phyloP scores from a whole-genome alignment of 2,888 invertebrate genomes.

The Thelaira solivaga region DNA sequence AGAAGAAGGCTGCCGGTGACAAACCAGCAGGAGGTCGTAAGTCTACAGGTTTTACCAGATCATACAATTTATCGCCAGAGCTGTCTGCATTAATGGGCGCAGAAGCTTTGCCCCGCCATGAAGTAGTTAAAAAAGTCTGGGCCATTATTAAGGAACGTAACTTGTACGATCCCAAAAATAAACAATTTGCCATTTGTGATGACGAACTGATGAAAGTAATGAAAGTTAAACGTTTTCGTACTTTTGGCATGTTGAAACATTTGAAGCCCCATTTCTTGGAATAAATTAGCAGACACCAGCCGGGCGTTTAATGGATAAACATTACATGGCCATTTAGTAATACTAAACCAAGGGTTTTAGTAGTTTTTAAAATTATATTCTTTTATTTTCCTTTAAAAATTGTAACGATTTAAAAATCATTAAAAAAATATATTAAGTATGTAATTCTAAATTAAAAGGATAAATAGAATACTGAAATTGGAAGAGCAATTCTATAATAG shows the following conservation, averaged over 20 bases:
- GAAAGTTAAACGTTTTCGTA: slow-evolving; percentile 93
- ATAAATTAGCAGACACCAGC: slow-evolving; percentile 60
- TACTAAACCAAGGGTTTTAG: slow-evolving; percentile 45
- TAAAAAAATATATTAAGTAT: background rate
- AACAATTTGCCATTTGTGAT: slow-evolving; percentile 96
- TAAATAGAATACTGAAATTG: background rate
- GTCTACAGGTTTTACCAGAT: slow-evolving; percentile 89
- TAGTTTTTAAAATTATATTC: slow-evolving; percentile 26
- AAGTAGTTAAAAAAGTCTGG: slow-evolving; percentile 94
- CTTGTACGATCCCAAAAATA: slow-evolving; percentile 94
- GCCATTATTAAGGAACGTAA: slow-evolving; percentile 92
- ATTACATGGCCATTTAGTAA: slow-evolving; percentile 33
- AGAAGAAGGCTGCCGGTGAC: slow-evolving; percentile 66
- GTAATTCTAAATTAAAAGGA: background rate
- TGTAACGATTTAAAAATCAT: slow-evolving; percentile 7
- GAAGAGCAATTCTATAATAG: slow-evolving; percentile 27
- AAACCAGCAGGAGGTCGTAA: slow-evolving; percentile 74
- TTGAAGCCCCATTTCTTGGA: slow-evolving; percentile 89
- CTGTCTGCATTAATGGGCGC: slow-evolving; percentile 88
- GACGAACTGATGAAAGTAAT: slow-evolving; percentile 92
- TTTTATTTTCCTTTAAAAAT: slow-evolving; percentile 11
- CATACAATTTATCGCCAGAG: slow-evolving; percentile 90
- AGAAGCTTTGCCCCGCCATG: slow-evolving; percentile 90
- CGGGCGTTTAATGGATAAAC: slow-evolving; percentile 27
- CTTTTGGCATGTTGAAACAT: slow-evolving; percentile 98